These are phyloP conservation scores for Panzeria rudis DNA, from an alignment of 2,888 invertebrate genomes.

Conservation along the genomic window DNA sequence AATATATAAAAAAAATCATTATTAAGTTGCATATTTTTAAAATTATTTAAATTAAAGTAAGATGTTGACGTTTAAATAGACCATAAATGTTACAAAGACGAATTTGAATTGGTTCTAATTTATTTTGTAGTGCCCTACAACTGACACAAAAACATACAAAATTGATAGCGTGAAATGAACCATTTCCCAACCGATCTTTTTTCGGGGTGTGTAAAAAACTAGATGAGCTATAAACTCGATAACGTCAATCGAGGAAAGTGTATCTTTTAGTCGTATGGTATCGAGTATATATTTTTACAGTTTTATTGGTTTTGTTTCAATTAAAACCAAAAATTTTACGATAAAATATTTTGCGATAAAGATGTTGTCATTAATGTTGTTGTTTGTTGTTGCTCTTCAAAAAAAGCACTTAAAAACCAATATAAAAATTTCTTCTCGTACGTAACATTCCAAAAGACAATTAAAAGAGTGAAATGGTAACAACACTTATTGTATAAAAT, in stretches of 20 bases:
- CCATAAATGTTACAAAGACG: constrained; percentile 54
- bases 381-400: too few relatives aligned
- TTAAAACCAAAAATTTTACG: constrained; percentile 32
- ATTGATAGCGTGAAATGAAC: too few relatives aligned
- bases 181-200: too few relatives aligned
- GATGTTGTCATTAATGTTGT: background rate
- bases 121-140: too few relatives aligned
- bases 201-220: too few relatives aligned
- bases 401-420: constrained; percentile 44
- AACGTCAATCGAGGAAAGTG: background rate
- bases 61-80: constrained; percentile 64
- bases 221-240: too few relatives aligned
- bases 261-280: background rate
- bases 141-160: too few relatives aligned
- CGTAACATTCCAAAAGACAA: constrained; percentile 28
- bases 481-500: constrained; percentile 23
- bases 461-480: constrained; percentile 2
- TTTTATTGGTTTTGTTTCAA: constrained; percentile 13
- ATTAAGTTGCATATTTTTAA: constrained; percentile 62
- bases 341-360: constrained; percentile 46
- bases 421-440: constrained; percentile 50
- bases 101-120: background rate
- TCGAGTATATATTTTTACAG: background rate
- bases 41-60: constrained; percentile 64
- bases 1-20: background rate